Conservation (phyloP, 2,888 invertebrate species). For the Agapostemon virescens region DNA sequence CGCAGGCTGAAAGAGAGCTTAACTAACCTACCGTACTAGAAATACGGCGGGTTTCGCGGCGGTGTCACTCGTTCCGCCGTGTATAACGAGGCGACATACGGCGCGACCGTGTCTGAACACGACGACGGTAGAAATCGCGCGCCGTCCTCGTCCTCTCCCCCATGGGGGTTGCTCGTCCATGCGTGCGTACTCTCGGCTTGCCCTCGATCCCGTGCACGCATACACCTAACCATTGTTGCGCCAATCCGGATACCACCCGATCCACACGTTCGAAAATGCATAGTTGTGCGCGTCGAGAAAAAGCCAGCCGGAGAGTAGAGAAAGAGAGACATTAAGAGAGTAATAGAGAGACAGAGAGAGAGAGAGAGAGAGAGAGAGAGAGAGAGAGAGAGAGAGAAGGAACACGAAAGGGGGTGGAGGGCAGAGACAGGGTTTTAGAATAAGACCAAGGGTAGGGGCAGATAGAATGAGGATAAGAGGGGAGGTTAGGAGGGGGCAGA, state of each 20-base stretch:
- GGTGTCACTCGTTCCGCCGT: conserved; percentile 67
- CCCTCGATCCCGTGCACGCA: conserved; percentile 27
- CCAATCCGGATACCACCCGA: conserved; percentile 49
- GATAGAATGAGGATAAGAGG: conserved; percentile 50
- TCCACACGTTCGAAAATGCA: conserved; percentile 42
- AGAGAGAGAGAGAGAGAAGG: conserved; percentile 15
- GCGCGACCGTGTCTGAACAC: conserved; percentile 55
- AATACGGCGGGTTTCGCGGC: conserved; percentile 57
- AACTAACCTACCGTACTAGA: conserved; percentile 75
- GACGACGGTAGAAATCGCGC: conserved; percentile 61
- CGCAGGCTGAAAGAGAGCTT: conserved; percentile 66
- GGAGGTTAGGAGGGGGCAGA: conserved; percentile 38
- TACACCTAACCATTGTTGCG: conserved; percentile 48
- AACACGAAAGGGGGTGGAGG: conserved; percentile 31
- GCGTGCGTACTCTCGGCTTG: conserved; percentile 53
- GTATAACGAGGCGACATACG: conserved; percentile 70
- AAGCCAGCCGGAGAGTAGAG: neutral
- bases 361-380: conserved; percentile 20
- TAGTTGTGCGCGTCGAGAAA: conserved; percentile 36
- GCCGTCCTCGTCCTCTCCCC: conserved; percentile 51
- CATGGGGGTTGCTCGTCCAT: conserved; percentile 59
- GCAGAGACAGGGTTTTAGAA: conserved; percentile 46
- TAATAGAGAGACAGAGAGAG: conserved; percentile 5
- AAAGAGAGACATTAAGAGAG: conserved; percentile 22
- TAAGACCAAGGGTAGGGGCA: conserved; percentile 45